A percentile compares a stretch with the other conserved stretches of the same genome.
These are phyloP conservation scores for Aurelia sp. DNA, from an alignment of 30 jellyfish, hydroid and myxozoan species.

Conservation along the genomic window DNA sequence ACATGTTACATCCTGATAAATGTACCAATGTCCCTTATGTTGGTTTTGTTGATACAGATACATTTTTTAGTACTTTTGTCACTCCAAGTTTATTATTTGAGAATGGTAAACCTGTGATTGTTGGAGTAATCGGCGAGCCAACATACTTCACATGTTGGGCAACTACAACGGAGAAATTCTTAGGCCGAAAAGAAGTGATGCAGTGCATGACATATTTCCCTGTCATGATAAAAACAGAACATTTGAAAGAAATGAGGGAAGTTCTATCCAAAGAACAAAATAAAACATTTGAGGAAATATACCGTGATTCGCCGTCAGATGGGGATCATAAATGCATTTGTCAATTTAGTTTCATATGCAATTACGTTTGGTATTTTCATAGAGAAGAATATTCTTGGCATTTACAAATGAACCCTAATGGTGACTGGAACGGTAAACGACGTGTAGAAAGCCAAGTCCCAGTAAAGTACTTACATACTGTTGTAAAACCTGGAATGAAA, in stretches of 20 bases:
- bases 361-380: constrained; percentile 22
- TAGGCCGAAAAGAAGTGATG: constrained; percentile 38
- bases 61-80: constrained; percentile 33
- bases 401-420: constrained; percentile 26
- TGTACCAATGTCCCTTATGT: too few relatives aligned
- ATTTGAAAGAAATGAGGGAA: constrained; percentile 44
- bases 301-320: constrained; percentile 21
- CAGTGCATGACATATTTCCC: constrained; percentile 65
- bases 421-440: constrained; percentile 16
- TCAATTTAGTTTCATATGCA: constrained; percentile 34
- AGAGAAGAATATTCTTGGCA: constrained; percentile 47
- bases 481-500: constrained; percentile 18
- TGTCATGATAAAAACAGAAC: constrained; percentile 36
- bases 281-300: constrained; percentile 14
- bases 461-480: not conserved
- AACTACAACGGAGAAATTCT: constrained; percentile 3
- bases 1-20: constrained; percentile 43
- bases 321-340: constrained; percentile 6
- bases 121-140: constrained; percentile 17
- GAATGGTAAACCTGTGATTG: constrained; percentile 20
- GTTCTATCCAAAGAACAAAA: constrained; percentile 11
- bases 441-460: constrained; percentile 7
- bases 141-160: constrained; percentile 33
- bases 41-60: constrained; percentile 15
- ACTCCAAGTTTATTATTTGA: constrained; percentile 47